Evolutionary conservation across 2,113 vertebrate species (phyloP), one percentile per base, ranked within the genome.

Genomic region (Tylochromis polylepis): DNA sequence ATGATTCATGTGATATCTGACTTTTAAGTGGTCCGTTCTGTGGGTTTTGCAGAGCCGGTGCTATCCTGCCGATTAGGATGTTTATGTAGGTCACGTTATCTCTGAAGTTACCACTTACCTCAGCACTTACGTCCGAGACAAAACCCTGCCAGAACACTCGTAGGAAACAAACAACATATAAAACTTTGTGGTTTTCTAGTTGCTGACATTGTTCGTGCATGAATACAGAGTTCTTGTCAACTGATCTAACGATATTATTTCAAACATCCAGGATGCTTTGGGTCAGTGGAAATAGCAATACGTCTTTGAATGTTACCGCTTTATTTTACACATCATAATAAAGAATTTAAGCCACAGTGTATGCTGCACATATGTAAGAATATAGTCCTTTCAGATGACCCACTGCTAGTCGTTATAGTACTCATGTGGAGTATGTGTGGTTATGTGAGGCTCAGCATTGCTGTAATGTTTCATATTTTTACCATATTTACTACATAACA

Each of bases 21-120:
- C 0, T 12, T 60, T 88, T 12, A 86, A 58, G 60, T 4, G 1
- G 2, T 22, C 3, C 0, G 15, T 84, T 80, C 51, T 43, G 14
- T 55, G 31, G 18, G 4, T 53, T 18, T 62, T 24, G 72, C 46
- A 38, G 10, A 65, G 8, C 10, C 2, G 11, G 29, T 55, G 31
- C 51, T 36, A 36, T 4, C 4, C n/a, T 46, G 81, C 72, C 80
- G 41, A 83, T 20, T 2, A 60, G 43, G 70, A 86, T 79, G 83
- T 88, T 84, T 84, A 82, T 87, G 16, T 92, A 77, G 91, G 91
- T 87, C 88, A 79, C 8, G 15, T 60, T 84, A 62, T 87, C 79
- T 59, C 15, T 57, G n/a, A 82, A 49, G 31, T 81, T 22, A 34
- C 10, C 3, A 3, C 36, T 55, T 8, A 24, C n/a, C 62, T 87